These are phyloP conservation scores for Cathartes aura DNA, from an alignment of 2,113 vertebrate species.

Conservation along the genomic window DNA sequence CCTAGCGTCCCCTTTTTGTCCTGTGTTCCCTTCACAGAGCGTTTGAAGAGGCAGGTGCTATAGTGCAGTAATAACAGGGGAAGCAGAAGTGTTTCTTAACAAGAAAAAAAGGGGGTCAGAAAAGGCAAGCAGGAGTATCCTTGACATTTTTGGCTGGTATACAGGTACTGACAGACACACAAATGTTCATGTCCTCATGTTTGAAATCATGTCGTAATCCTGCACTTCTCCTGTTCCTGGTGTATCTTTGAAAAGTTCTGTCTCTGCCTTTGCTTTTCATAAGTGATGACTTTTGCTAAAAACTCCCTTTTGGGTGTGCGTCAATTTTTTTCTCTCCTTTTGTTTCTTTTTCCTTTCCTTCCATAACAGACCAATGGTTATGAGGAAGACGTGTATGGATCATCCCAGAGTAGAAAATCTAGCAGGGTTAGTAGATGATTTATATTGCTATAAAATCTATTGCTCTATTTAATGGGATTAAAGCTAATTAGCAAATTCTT, in stretches of 20 bases:
- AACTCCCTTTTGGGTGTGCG: neutral
- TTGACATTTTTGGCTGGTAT: slow-evolving; percentile 22
- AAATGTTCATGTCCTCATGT: neutral
- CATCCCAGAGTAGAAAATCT: slow-evolving; percentile 78
- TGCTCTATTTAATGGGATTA: slow-evolving; percentile 3
- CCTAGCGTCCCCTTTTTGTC: neutral
- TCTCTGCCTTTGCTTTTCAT: neutral
- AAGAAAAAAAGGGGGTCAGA: neutral
- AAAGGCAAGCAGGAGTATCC: neutral
- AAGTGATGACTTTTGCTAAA: neutral
- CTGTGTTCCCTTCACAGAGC: neutral
- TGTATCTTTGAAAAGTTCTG: neutral
- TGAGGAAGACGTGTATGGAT: slow-evolving; percentile 78
- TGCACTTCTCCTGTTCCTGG: neutral
- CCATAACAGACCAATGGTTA: slow-evolving; percentile 83
- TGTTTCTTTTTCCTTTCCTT: neutral
- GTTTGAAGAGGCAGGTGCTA: neutral
- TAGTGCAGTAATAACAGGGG: neutral
- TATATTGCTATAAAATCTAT: neutral
- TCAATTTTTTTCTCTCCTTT: neutral
- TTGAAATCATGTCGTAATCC: neutral
- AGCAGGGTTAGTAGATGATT: slow-evolving; percentile 86
- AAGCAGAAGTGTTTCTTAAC: neutral
- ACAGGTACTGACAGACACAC: neutral
- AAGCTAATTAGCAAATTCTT: slow-evolving; percentile 21